phyloP scores from a whole-genome alignment of 2,113 vertebrate species.

The Austrofundulus limnaeus region DNA sequence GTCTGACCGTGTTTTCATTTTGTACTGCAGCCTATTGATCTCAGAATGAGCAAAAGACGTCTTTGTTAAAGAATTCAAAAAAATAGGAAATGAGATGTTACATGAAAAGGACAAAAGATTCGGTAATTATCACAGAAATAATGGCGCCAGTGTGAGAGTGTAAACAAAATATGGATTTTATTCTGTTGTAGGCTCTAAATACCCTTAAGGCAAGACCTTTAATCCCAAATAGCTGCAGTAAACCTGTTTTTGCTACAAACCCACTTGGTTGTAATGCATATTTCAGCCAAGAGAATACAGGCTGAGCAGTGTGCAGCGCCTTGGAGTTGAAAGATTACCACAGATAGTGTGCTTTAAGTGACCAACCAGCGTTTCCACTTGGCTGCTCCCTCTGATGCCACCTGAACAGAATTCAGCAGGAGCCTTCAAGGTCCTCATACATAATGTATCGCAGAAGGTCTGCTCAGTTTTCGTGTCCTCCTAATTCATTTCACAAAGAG shows the following conservation, averaged over 20 bases:
- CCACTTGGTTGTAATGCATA: constrained; percentile 41
- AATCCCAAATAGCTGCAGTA: constrained; percentile 45
- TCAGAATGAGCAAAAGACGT: constrained; percentile 60
- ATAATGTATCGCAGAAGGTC: constrained; percentile 71
- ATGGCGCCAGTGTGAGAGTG: constrained; percentile 2
- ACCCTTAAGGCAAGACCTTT: constrained; percentile 52
- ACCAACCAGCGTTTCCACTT: constrained; percentile 71
- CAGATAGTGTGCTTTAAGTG: constrained; percentile 72
- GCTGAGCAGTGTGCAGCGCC: constrained; percentile 19
- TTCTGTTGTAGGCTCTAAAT: constrained; percentile 34
- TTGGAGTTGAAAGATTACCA: constrained; percentile 69
- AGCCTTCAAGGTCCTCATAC: constrained; percentile 73
- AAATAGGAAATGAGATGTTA: constrained; percentile 67
- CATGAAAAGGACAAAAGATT: constrained; percentile 51
- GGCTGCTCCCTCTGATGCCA: constrained; percentile 73
- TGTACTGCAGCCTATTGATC: constrained; percentile 62
- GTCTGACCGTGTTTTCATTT: background rate
- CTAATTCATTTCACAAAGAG: constrained; percentile 72
- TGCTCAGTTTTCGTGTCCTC: constrained; percentile 75
- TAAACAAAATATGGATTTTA: constrained; percentile 54
- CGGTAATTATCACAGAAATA: constrained; percentile 15
- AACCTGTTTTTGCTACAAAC: constrained; percentile 38
- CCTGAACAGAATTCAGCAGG: constrained; percentile 74
- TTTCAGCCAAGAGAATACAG: constrained; percentile 39
- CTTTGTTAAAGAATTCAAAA: constrained; percentile 62